phyloP scores from a whole-genome alignment of 2,797 vertebrate genomes.

The Sphenodon punctatus region DNA sequence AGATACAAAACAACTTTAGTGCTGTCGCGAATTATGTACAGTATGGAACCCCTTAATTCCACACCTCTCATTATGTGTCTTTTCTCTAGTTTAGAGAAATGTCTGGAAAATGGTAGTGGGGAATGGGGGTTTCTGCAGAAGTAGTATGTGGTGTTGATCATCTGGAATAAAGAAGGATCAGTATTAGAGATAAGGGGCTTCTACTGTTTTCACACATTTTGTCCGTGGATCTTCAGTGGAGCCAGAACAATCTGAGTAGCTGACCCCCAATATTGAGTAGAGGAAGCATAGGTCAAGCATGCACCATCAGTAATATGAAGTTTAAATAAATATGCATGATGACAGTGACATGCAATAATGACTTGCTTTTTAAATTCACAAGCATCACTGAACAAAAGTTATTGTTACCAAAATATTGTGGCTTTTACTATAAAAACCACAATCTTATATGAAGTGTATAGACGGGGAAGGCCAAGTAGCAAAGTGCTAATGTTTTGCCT shows the following conservation, averaged over 20 bases:
- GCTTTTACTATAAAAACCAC: background rate
- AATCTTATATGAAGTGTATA: background rate
- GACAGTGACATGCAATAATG: slow-evolving; percentile 27
- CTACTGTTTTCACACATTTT: too few relatives aligned
- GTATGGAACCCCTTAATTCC: too few relatives aligned
- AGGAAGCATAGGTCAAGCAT: background rate
- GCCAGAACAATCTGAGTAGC: background rate
- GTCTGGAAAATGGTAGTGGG: too few relatives aligned
- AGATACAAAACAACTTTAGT: background rate
- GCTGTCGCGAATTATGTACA: background rate
- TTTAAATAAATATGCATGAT: slow-evolving; percentile 34
- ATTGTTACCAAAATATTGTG: background rate
- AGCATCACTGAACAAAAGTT: background rate
- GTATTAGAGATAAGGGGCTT: too few relatives aligned
- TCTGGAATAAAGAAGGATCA: too few relatives aligned
- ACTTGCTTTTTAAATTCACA: slow-evolving; percentile 25
- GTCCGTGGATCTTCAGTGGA: slow-evolving; percentile 14
- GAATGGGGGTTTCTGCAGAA: too few relatives aligned
- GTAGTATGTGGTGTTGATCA: too few relatives aligned
- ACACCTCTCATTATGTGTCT: too few relatives aligned
- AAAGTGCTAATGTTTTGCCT: slow-evolving; percentile 29
- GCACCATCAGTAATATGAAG: background rate
- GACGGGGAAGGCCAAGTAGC: slow-evolving; percentile 9
- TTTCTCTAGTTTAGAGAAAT: too few relatives aligned
- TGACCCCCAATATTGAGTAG: background rate